Percentiles rank a stretch among this genome's conserved stretches.
These are phyloP conservation scores for Hippopotamyrus pictus DNA, from an alignment of 2,797 vertebrate species.

Conservation along the genomic window DNA sequence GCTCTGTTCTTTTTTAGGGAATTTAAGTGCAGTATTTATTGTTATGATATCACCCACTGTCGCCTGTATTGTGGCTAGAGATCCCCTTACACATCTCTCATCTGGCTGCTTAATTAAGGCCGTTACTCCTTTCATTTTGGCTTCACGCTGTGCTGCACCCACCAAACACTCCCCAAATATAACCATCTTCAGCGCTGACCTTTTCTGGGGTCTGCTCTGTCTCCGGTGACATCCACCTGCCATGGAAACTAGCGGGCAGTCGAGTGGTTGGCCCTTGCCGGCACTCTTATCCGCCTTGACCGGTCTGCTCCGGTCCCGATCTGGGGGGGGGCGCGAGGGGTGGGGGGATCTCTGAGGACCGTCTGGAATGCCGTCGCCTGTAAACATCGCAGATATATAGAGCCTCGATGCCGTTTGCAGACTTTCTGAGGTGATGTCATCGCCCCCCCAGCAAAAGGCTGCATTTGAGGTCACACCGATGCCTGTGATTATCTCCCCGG, in stretches of 20 bases:
- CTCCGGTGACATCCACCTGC: conserved; percentile 43
- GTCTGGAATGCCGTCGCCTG: conserved; percentile 39
- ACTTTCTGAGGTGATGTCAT: background rate
- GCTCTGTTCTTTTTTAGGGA: background rate
- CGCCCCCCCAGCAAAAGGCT: background rate
- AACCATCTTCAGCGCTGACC: conserved; percentile 59
- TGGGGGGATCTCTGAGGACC: conserved; percentile 14
- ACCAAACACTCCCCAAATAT: conserved; percentile 43
- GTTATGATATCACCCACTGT: background rate
- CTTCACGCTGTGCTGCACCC: background rate
- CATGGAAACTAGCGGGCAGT: conserved; percentile 27
- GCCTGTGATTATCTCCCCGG: conserved; percentile 44
- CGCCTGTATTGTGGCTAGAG: background rate
- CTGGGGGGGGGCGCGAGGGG: too few relatives aligned
- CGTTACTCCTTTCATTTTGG: background rate
- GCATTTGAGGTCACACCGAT: conserved; percentile 32
- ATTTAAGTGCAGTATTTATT: background rate
- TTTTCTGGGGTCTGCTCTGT: conserved; percentile 49
- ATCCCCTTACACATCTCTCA: background rate
- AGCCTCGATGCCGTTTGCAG: background rate
- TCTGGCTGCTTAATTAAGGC: background rate
- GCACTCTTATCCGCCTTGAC: background rate
- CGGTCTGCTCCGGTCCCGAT: background rate
- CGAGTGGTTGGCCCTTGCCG: conserved; percentile 34
- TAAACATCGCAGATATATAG: conserved; percentile 29